Base-by-base conservation (phyloP, 2,797 vertebrate genomes). In the Enteromius fasciolatus region DNA sequence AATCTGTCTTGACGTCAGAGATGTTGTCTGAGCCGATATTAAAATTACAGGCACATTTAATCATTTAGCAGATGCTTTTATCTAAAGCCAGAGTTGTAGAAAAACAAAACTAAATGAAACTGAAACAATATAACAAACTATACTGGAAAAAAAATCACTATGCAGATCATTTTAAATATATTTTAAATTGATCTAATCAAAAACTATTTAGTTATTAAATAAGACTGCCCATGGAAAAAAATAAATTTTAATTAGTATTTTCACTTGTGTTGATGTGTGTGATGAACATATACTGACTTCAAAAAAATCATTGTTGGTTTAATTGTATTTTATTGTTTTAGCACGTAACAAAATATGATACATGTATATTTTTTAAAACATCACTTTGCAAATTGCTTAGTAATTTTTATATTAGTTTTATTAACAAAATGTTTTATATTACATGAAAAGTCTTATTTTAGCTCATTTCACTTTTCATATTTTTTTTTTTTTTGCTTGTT, bases 1-100 rank as follows among this genome's bases (percentile, higher is more conserved):
- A 74, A n/a, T 66, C 44, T 36, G 69, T n/a, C 15, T 31, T 72
- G 28, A 81, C 46, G 28, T 50, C 68, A 36, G 20, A 39, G 20
- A 0, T 92, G 92, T 73, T 25, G 36, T 68, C 14, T 23, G 14
- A 11, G 31, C 86, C 97, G 96, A 76, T 18, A 44, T 41, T 76
- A 11, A 0, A 20, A 25, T 59, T 28, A 7, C 20, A 33, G 69
- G n/a, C 25, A 61, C 36, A 41, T 57, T 57, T 18, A 76, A 33
- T 52, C 11, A 59, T 59, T 75, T 59, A 23, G 52, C 20, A 36
- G 31, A 74, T 36, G 25, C 15, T 48, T 44, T 70, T 17, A 50
- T 72, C 25, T 50, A 48, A 72, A 69, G 39, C 23, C 68, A 70
- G 41, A 28, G 8, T 46, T 5, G 68, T 18, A 20, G 18, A 50